Percentiles rank a stretch among this genome's conserved stretches.
Conservation (phyloP, 2,888 invertebrate species). For the Apamea sordens region DNA sequence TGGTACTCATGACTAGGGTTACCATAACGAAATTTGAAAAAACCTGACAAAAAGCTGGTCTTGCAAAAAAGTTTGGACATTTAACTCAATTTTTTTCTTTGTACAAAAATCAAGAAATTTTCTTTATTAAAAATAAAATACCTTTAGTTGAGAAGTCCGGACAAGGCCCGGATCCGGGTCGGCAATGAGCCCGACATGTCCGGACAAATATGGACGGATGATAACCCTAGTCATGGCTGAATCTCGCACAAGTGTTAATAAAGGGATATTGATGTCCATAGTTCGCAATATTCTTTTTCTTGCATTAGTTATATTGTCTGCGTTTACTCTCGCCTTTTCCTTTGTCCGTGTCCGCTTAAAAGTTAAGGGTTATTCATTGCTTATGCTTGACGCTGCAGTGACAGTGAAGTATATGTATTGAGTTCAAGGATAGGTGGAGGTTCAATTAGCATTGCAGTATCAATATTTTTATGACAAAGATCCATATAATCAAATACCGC, state of each 20-base stretch:
- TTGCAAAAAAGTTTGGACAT: not conserved
- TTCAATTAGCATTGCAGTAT: conserved; percentile 8
- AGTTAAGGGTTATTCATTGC: conserved; percentile 30
- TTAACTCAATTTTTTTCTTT: not conserved
- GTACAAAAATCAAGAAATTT: not conserved
- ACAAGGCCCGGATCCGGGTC: too few relatives aligned
- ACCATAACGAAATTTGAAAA: conserved; percentile 7
- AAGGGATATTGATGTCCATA: conserved; percentile 72
- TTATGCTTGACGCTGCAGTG: conserved; percentile 9
- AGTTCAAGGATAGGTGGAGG: conserved; percentile 32
- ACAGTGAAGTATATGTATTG: conserved; percentile 38
- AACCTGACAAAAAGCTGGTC: not conserved
- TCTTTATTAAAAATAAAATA: not conserved
- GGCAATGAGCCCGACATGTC: not conserved
- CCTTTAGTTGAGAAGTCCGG: not conserved
- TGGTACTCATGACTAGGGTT: conserved; percentile 15
- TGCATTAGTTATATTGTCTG: conserved; percentile 68
- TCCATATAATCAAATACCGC: not conserved
- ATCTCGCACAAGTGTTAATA: conserved; percentile 79
- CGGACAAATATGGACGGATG: not conserved
- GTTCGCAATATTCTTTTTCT: conserved; percentile 67
- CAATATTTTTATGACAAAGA: not conserved
- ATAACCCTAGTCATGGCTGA: conserved; percentile 40
- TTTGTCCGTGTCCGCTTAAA: conserved; percentile 41
- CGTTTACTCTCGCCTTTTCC: conserved; percentile 35